Evolutionary conservation across 1,140 invertebrate species (phyloP).

Genomic region (Bactericera cockerelli): DNA sequence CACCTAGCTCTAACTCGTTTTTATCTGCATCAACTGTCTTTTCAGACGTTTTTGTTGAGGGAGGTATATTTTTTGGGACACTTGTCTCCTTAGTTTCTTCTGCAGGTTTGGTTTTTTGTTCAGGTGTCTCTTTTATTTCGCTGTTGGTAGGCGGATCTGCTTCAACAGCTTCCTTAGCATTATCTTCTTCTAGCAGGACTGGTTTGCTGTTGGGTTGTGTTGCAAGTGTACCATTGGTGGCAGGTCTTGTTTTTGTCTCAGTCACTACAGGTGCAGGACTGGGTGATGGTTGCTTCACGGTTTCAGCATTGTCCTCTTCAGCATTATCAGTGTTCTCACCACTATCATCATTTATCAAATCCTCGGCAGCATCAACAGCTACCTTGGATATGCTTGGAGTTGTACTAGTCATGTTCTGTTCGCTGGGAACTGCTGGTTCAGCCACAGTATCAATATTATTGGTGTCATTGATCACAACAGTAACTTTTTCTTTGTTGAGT

Average conservation of each 20-base stretch:
- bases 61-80: too few species aligned
- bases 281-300: not conserved
- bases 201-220: not conserved
- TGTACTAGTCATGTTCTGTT: too few species aligned
- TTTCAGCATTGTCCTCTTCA: not conserved
- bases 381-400: too few species aligned
- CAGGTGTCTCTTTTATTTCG: not conserved
- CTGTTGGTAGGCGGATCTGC: not conserved
- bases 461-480: not conserved
- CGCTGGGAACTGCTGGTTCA: too few species aligned
- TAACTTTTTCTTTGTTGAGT: not conserved
- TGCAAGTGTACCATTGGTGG: not conserved
- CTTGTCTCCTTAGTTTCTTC: not conserved
- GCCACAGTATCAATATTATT: not conserved
- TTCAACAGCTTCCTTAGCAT: conserved; percentile 2
- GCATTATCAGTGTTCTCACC: not conserved
- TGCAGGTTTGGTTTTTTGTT: not conserved
- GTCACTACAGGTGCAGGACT: not conserved
- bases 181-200: not conserved
- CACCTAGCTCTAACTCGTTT: too few species aligned
- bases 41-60: too few species aligned
- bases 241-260: not conserved
- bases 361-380: too few species aligned
- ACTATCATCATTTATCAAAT: not conserved
- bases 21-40: too few species aligned